Base-by-base conservation (phyloP, 2,797 vertebrate genomes). In the Cheirogaleus major region DNA sequence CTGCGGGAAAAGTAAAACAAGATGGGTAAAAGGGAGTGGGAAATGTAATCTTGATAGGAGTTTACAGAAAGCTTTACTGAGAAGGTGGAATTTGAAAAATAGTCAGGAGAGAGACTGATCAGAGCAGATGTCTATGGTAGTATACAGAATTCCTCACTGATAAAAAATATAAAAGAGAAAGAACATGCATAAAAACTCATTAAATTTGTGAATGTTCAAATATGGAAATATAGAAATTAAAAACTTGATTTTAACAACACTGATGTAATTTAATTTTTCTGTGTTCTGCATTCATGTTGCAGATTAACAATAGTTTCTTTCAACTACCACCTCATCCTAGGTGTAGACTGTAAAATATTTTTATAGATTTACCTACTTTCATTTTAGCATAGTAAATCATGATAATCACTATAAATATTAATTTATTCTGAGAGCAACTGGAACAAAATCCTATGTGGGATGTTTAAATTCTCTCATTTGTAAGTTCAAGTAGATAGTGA, bases 351-450 rank as follows among this genome's bases (percentile, higher is more conserved):
- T 65, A 81, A 89, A 89, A 59, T 78, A 55, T 76, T 96, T 85
- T 57, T 73, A 41, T 73, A 88, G 23, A 81, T 84, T 81, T 85
- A 10, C 22, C 50, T 76, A 41, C 38, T 80, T 65, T 96, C 50
- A 80, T 65, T 93, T 94, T 79, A 76, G 70, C 20, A 48, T n/a
- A 23, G 32, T 48, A 45, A 59, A 96, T 93, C 35, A 79, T 82
- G 25, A 52, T 89, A 76, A 88, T 83, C 15, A 89, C 38, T 75
- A 93, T 65, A 73, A 89, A 85, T 89, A 92, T 72, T 35, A 65
- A 95, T 78, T 89, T 93, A 93, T 93, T 96, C 95, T 92, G 73
- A 93, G 88, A 69, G 79, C 52, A 86, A 38, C 7, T 69, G 32
- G 73, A 95, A 23, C 38, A 93, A 92, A 96, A 59, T 67, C 52